Evolutionary conservation across 2,888 invertebrate genomes (phyloP).

Genomic region (Ptilodon capucinus): DNA sequence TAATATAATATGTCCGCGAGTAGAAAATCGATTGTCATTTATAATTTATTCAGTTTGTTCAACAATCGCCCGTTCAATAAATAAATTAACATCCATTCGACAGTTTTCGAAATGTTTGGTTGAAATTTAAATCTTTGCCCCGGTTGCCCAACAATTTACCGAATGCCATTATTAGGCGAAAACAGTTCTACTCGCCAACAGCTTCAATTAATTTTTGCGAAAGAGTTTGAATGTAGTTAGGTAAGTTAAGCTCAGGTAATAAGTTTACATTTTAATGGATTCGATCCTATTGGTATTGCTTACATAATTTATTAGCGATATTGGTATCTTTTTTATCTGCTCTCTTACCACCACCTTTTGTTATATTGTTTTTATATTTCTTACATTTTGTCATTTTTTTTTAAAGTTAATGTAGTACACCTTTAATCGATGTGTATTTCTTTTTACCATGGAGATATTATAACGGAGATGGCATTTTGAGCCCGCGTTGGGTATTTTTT

Average conservation of each 20-base stretch:
- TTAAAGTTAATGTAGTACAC: too few relatives aligned
- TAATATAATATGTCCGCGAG: too few relatives aligned
- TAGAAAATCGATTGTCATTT: neutral
- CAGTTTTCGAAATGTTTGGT: conserved; percentile 11
- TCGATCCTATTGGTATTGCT: too few relatives aligned
- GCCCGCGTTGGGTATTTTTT: too few relatives aligned
- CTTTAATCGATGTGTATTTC: too few relatives aligned
- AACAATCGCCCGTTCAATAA: neutral
- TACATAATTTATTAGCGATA: too few relatives aligned
- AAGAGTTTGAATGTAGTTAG: neutral
- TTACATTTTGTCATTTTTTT: too few relatives aligned
- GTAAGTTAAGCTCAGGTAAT: neutral
- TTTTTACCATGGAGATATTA: too few relatives aligned
- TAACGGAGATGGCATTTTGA: too few relatives aligned
- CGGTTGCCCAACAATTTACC: conserved; percentile 15
- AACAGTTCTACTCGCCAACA: conserved; percentile 6
- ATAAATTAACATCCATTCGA: conserved; percentile 15
- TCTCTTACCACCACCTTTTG: too few relatives aligned
- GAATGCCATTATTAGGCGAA: conserved; percentile 12
- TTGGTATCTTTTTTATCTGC: too few relatives aligned
- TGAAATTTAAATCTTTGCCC: conserved; percentile 21
- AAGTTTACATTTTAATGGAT: neutral
- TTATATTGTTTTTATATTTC: too few relatives aligned
- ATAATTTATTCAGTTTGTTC: neutral
- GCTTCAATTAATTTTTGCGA: neutral